Conservation (phyloP, 2,113 vertebrate genomes). For the Oophaga pumilio region DNA sequence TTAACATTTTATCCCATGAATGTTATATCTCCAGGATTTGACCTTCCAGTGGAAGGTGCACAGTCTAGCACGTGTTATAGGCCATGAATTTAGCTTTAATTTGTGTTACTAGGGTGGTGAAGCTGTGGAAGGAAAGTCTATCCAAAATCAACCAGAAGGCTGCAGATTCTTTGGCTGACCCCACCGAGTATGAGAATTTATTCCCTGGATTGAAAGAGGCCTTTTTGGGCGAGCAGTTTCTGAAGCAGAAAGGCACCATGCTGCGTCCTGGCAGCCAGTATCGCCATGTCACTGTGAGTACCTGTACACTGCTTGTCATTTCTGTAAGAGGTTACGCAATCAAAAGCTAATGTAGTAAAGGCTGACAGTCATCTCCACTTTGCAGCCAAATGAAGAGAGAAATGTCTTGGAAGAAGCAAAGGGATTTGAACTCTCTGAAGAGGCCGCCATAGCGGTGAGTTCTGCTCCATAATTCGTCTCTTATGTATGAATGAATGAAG, state of each 20-base stretch:
- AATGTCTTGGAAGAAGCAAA: slow-evolving; percentile 92
- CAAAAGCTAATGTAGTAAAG: not conserved
- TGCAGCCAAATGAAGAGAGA: slow-evolving; percentile 94
- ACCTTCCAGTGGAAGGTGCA: not conserved
- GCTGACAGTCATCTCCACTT: not conserved
- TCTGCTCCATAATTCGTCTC: not conserved
- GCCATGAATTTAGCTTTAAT: not conserved
- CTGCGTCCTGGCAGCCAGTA: slow-evolving; percentile 87
- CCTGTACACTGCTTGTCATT: slow-evolving; percentile 25
- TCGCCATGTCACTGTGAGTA: slow-evolving; percentile 88
- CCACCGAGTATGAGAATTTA: slow-evolving; percentile 96
- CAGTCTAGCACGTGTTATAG: not conserved
- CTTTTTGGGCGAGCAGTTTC: slow-evolving; percentile 87
- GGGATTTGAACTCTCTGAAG: slow-evolving; percentile 79
- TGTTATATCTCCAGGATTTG: not conserved
- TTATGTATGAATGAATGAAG: not conserved
- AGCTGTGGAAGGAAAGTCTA: slow-evolving; percentile 92
- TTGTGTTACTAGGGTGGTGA: slow-evolving; percentile 81
- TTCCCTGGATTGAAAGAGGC: slow-evolving; percentile 95
- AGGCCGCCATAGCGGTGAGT: slow-evolving; percentile 74
- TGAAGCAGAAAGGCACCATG: slow-evolving; percentile 79
- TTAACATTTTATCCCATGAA: too few species aligned
- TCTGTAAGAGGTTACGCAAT: not conserved
- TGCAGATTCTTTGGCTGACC: slow-evolving; percentile 94
- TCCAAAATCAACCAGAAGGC: slow-evolving; percentile 96